Evolutionary conservation across 2,888 invertebrate species (phyloP), one percentile per base, ranked within the genome.

Genomic region (Gortyna flavago): DNA sequence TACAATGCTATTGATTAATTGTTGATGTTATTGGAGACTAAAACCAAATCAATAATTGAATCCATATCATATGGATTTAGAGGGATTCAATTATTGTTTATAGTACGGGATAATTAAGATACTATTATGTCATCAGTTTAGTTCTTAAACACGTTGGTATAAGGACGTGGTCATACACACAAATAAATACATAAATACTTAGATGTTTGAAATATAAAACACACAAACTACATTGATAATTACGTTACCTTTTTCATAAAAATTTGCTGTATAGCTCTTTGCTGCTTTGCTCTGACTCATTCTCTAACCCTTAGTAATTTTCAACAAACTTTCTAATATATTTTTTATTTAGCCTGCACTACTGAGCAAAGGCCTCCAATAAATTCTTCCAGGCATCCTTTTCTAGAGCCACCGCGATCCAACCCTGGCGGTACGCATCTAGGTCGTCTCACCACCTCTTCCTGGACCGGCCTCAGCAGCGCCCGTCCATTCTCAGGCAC

Each of bases 1-100:
- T 65, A 38, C 54, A 64, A 78, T 77, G 77, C 77, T 68, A 78
- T 77, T 75, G 74, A 62, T 77, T 54, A 57, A 77, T 65, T 74
- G 48, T 18, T 48, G 2, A 32, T 70, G n/a, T 84, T 41, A 62
- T 67, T 57, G 38, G 38, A 13, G 38, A 51, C 61, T 73, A 44
- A 32, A 38, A 8, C 25, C 16, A 16, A 32, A 44, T n/a, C n/a
- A n/a, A n/a, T n/a, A n/a, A n/a, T n/a, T n/a, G n/a, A n/a, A n/a
- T n/a, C n/a, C n/a, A n/a, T 68, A 54, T 62, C 21, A 41, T 32
- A 54, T 6, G 44, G 75, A 32, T 67, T 80, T 64, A 32, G 11
- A 73, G 57, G 57, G 4, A 41, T 51, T 74, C 51, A 13, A 62
- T 64, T 32, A 54, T 44, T 66, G 35, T 44, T 79, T 71, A 32